Evolutionary conservation across 1,140 invertebrate genomes (phyloP), one percentile per base, ranked within the genome.

Genomic region (Heliothis subflexa): DNA sequence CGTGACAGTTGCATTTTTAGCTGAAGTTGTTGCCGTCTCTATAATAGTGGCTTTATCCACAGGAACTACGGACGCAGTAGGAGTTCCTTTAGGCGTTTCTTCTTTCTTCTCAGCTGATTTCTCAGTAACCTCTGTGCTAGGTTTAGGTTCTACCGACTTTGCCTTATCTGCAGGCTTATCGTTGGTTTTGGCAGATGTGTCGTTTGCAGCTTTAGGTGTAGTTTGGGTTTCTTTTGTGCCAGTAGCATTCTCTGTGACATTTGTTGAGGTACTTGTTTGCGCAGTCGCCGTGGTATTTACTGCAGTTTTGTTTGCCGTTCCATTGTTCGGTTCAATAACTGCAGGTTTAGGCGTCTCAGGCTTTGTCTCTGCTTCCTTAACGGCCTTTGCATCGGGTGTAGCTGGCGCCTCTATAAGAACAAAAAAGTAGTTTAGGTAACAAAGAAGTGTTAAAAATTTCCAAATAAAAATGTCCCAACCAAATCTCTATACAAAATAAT

Each of bases 21-120:
- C 45, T 64, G 11, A 9, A 12, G 12, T 73, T 40, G 12, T 59
- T 75, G 57, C 47, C 25, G 16, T 64, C 49, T 11, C 59, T 4
- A 59, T 10, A 11, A 33, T 75, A 21, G 73, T 75, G 13, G 18
- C 59, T 14, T 75, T 62, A 10, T 21, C 52, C 12, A 18, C n/a
- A 11, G 71, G 40, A 40, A 13, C 61, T 3, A 25, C 12, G 25
- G 21, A 13, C 10, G 13, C 25, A 14, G 52, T 45, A 9, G 18
- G 12, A 9, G 28, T 57, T 47, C 47, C 33, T 11, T 59, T 73
- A 40, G 33, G 33, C 33, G 33, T 9, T 4, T 18, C 33, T 11
- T 18, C 45, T 40, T 50, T 71, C 13, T 50, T 14, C 55, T 66
- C 40, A 45, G 14, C 40, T 3, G 62, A 33, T 47, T 66, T 55